phyloP scores from a whole-genome alignment of 2,113 vertebrate species.

The Brienomyrus longianalis region DNA sequence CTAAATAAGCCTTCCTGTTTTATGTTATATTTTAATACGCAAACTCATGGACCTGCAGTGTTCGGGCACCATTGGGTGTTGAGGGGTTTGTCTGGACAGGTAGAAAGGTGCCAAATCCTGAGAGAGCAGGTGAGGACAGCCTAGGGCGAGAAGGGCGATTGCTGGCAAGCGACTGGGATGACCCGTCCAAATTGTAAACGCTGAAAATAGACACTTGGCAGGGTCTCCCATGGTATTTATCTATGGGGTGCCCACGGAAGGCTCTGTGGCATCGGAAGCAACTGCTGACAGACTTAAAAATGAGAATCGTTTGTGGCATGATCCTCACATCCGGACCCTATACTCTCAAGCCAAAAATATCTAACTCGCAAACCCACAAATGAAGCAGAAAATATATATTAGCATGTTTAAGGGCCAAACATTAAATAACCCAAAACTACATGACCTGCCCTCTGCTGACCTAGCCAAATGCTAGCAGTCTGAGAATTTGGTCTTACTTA shows the following conservation, averaged over 20 bases:
- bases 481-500: neutral
- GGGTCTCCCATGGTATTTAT: neutral
- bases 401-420: neutral
- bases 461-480: neutral
- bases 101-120: conserved; percentile 4
- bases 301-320: neutral
- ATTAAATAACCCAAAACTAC: neutral
- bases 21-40: neutral
- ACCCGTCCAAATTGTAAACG: conserved; percentile 52
- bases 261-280: neutral
- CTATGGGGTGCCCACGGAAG: conserved; percentile 21
- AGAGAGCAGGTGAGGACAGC: conserved; percentile 30
- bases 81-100: neutral
- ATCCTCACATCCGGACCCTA: neutral
- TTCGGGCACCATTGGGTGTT: neutral
- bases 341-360: neutral
- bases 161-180: conserved; percentile 28
- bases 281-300: neutral
- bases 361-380: neutral
- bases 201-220: conserved; percentile 50
- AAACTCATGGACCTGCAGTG: neutral
- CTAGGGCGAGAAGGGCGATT: conserved; percentile 27
- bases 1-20: neutral
- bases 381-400: neutral
- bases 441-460: neutral